These are phyloP conservation scores for Lagocephalus sceleratus DNA, from an alignment of 2,797 vertebrate genomes.

Conservation along the genomic window DNA sequence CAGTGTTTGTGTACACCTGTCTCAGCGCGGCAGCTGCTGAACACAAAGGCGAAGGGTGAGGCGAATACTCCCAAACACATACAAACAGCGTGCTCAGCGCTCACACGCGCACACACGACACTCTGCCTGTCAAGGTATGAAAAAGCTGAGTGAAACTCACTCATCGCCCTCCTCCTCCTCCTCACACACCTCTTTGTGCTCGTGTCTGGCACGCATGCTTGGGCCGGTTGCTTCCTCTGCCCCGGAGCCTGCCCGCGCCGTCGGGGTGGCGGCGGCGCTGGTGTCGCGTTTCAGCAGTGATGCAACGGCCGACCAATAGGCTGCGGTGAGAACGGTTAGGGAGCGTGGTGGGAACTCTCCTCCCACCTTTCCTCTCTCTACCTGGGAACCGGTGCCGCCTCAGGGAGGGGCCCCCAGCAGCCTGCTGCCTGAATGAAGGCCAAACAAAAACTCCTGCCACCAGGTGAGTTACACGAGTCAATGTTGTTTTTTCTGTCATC, in stretches of 20 bases:
- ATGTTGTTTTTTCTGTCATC: slow-evolving; percentile 64
- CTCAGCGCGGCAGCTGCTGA: slow-evolving; percentile 53
- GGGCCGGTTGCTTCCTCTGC: slow-evolving; percentile 46
- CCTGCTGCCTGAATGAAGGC: slow-evolving; percentile 73
- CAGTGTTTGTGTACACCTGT: slow-evolving; percentile 65
- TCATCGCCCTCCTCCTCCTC: slow-evolving; percentile 50
- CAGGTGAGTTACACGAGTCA: slow-evolving; percentile 83
- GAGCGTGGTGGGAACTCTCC: slow-evolving; percentile 87
- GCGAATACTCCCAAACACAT: slow-evolving; percentile 14
- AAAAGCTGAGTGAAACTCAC: slow-evolving; percentile 67
- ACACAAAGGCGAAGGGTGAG: slow-evolving; percentile 32
- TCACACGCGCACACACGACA: slow-evolving; percentile 15
- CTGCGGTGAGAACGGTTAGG: slow-evolving; percentile 77
- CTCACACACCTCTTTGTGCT: slow-evolving; percentile 56
- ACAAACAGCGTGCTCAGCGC: slow-evolving; percentile 7
- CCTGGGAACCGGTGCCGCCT: slow-evolving; percentile 75
- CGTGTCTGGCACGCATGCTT: slow-evolving; percentile 49
- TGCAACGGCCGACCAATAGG: slow-evolving; percentile 76
- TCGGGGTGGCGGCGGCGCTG: slow-evolving; percentile 48
- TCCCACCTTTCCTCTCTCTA: slow-evolving; percentile 73
- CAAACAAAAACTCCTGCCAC: slow-evolving; percentile 76
- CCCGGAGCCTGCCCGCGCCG: slow-evolving; percentile 70
- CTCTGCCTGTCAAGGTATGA: slow-evolving; percentile 49
- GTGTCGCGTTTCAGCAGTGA: slow-evolving; percentile 72
- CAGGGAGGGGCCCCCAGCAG: slow-evolving; percentile 71